Base-by-base conservation (phyloP, 2,797 vertebrate genomes). In the Linurgus olivaceus region DNA sequence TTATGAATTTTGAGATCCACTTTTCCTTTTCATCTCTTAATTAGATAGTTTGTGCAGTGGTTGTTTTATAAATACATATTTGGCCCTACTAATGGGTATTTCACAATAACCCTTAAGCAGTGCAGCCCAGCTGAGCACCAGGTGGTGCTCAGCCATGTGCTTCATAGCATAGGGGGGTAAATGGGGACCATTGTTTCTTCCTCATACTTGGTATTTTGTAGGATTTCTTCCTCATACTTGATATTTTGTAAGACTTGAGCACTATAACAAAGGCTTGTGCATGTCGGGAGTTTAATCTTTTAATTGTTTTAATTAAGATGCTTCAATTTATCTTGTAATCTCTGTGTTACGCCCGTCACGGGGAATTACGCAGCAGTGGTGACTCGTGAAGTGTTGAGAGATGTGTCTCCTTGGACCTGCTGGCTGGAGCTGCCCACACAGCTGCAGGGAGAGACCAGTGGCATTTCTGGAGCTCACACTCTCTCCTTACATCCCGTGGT, bases 11-110 rank as follows among this genome's bases (percentile, higher is more conserved):
- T 71, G 77, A 90, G 48, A 73, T 71, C 28, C 5, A 52, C 3
- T 88, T 74, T 75, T 94, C 29, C 35, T 91, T 93, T 94, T 90
- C 59, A 72, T 88, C 38, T 81, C 45, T 68, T 81, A 75, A 86
- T 94, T 86, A 65, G 47, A 37, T 58, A 14, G 57, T 76, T 89
- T 85, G 66, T 31, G 42, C 40, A 70, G 40, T 0, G 2, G 18
- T 92, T 87, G 44, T 74, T 93, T 89, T 89, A 87, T 71, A 95
- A 91, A 91, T 85, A 85, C 9, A 15, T 76, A 70, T 87, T 87
- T 91, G 59, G 40, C 67, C 72, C 24, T 87, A 11, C 24, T 85
- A 73, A 45, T 85, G n/a, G 72, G 38, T 77, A 77, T 92, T 92
- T 94, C 80, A 57, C 63, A 67, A 48, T 62, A 48, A 31, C 47